Evolutionary conservation across 2,888 invertebrate species (phyloP).

Genomic region (Acleris emargana): DNA sequence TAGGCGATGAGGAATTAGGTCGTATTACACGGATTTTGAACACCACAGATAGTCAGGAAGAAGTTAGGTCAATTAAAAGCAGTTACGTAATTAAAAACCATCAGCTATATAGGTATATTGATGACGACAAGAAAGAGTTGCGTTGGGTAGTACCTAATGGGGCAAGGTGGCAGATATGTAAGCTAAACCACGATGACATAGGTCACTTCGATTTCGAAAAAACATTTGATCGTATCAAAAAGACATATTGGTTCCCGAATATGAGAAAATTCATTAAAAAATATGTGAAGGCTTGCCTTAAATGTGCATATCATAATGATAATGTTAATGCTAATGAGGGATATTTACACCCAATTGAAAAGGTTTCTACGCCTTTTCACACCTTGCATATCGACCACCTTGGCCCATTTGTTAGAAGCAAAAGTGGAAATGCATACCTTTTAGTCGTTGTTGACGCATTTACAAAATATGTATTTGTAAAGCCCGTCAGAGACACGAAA

Average conservation of each 20-base stretch:
- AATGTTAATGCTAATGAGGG: constrained; percentile 8
- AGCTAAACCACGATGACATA: constrained; percentile 42
- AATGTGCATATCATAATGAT: constrained; percentile 20
- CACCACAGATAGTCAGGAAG: too few relatives aligned
- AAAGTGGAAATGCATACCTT: constrained; percentile 37
- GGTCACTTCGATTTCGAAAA: constrained; percentile 45
- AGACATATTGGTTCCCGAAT: constrained; percentile 39
- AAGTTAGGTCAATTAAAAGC: background rate
- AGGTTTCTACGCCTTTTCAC: constrained; percentile 21
- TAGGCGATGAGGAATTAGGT: too few relatives aligned
- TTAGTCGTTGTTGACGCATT: constrained; percentile 38
- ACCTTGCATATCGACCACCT: constrained; percentile 36
- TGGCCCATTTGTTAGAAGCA: constrained; percentile 9
- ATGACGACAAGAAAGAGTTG: constrained; percentile 1
- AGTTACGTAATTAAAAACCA: constrained; percentile 26
- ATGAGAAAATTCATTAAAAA: constrained; percentile 26
- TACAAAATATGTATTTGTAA: constrained; percentile 28
- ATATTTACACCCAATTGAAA: constrained; percentile 22
- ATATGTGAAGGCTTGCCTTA: background rate
- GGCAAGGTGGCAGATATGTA: constrained; percentile 40
- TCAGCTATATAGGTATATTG: constrained; percentile 3
- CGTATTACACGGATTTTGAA: too few relatives aligned
- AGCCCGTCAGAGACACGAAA: constrained; percentile 41
- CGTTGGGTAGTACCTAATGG: constrained; percentile 40
- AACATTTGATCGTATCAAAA: constrained; percentile 38